A percentile compares a stretch with the other conserved stretches of the same genome.
Evolutionary conservation across 2,888 invertebrate genomes (phyloP).

Genomic region (Xestia xanthographa): DNA sequence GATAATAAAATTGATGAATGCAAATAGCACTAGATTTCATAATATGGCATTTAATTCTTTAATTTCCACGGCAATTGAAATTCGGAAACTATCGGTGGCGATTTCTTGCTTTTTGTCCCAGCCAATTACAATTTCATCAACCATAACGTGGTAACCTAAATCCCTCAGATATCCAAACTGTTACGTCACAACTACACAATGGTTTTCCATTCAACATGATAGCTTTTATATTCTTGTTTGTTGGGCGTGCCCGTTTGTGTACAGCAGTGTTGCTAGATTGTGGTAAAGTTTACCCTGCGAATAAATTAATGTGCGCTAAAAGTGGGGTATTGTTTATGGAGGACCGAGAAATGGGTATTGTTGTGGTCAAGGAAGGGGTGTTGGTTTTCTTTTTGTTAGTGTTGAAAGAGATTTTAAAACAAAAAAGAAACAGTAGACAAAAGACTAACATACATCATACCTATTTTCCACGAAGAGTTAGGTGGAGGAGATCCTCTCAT

Average conservation of each 20-base stretch:
- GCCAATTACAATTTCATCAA: conserved; percentile 64
- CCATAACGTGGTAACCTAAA: conserved; percentile 64
- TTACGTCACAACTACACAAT: conserved; percentile 66
- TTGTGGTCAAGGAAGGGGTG: conserved; percentile 9
- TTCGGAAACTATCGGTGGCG: not conserved
- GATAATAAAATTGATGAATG: not conserved
- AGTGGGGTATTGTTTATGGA: conserved; percentile 54
- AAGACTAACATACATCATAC: not conserved
- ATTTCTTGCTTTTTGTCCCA: conserved; percentile 9
- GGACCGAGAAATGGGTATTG: conserved; percentile 16
- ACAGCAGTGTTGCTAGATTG: conserved; percentile 64
- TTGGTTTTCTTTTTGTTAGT: not conserved
- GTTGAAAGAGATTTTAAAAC: not conserved
- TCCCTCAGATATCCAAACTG: conserved; percentile 61
- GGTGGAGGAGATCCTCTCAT: not conserved
- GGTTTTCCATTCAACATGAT: conserved; percentile 64
- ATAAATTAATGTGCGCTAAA: conserved; percentile 63
- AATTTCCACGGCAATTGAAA: not conserved
- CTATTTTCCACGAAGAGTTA: not conserved
- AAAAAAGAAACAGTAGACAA: not conserved
- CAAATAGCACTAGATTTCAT: not conserved
- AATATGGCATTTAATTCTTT: not conserved
- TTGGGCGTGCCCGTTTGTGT: conserved; percentile 63
- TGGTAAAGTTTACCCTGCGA: conserved; percentile 56
- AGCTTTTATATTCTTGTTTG: conserved; percentile 69